Conservation (phyloP, 1,140 invertebrate genomes). For the Venustaconcha ellipsiformis region DNA sequence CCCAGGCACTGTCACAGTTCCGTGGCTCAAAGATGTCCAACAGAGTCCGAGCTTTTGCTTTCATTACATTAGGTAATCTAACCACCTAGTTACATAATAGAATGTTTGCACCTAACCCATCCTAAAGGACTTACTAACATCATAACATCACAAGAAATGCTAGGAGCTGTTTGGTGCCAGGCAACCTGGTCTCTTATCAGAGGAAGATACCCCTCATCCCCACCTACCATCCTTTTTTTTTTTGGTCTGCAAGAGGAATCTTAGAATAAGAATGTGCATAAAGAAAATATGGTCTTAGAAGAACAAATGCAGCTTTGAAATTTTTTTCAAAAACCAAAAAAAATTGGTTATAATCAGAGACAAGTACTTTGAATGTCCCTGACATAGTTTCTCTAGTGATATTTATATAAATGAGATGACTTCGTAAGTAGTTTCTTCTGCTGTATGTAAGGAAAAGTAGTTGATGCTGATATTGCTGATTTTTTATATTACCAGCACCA, state of each 20-base stretch:
- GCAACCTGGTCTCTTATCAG: background rate
- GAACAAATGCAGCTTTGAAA: too few relatives aligned
- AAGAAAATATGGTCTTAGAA: too few relatives aligned
- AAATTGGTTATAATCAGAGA: too few relatives aligned
- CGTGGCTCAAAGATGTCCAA: conserved; percentile 60
- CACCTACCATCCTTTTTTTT: background rate
- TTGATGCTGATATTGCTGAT: too few relatives aligned
- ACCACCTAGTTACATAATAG: background rate
- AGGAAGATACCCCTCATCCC: background rate
- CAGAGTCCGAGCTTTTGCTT: conserved; percentile 63
- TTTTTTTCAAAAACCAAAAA: too few relatives aligned
- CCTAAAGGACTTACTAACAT: background rate
- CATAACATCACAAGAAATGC: background rate
- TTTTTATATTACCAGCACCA: too few relatives aligned
- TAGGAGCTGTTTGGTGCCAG: background rate
- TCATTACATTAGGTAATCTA: conserved; percentile 61
- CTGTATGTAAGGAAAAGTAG: too few relatives aligned
- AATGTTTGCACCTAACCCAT: background rate
- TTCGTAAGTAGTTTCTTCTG: too few relatives aligned
- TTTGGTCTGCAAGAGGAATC: too few relatives aligned
- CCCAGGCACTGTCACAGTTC: conserved; percentile 63
- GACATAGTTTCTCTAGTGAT: background rate
- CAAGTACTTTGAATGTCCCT: too few relatives aligned
- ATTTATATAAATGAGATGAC: background rate
- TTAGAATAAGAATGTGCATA: too few relatives aligned